Evolutionary conservation across 2,797 vertebrate genomes (phyloP).

Genomic region (Diplodus sargus): DNA sequence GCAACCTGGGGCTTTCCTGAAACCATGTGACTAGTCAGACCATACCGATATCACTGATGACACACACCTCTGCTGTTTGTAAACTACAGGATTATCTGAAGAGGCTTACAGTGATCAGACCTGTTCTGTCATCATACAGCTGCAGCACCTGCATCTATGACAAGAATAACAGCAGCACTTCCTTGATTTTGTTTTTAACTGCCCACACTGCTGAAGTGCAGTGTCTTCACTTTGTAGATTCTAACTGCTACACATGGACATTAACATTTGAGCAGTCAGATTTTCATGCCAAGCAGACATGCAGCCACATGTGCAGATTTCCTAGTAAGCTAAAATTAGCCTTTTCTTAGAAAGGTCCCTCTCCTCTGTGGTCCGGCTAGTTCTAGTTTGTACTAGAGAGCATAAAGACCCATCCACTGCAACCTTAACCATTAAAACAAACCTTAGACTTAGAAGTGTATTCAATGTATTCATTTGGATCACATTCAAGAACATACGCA

Average conservation of each 20-base stretch:
- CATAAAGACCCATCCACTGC: background rate
- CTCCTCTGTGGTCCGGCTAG: background rate
- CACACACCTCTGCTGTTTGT: slow-evolving; percentile 58
- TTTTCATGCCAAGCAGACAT: slow-evolving; percentile 5
- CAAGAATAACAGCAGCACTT: background rate
- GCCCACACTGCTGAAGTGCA: background rate
- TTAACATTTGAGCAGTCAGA: slow-evolving; percentile 24
- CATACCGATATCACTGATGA: slow-evolving; percentile 58
- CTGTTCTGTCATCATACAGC: slow-evolving; percentile 41
- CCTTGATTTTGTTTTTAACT: background rate
- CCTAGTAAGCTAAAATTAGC: slow-evolving; percentile 52
- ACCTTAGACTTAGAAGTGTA: background rate
- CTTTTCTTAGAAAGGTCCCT: slow-evolving; percentile 53
- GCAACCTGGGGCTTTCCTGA: slow-evolving; percentile 81
- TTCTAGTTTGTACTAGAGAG: background rate
- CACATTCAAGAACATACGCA: background rate
- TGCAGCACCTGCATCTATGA: slow-evolving; percentile 21
- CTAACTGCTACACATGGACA: background rate
- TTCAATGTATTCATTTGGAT: background rate
- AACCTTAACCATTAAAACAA: background rate
- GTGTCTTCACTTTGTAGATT: background rate
- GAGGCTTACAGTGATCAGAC: slow-evolving; percentile 46
- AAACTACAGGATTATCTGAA: slow-evolving; percentile 59
- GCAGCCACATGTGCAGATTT: slow-evolving; percentile 27
- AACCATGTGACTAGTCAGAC: slow-evolving; percentile 79